Evolutionary conservation across 1,140 invertebrate species (phyloP).

Genomic region (Drosophila auraria): DNA sequence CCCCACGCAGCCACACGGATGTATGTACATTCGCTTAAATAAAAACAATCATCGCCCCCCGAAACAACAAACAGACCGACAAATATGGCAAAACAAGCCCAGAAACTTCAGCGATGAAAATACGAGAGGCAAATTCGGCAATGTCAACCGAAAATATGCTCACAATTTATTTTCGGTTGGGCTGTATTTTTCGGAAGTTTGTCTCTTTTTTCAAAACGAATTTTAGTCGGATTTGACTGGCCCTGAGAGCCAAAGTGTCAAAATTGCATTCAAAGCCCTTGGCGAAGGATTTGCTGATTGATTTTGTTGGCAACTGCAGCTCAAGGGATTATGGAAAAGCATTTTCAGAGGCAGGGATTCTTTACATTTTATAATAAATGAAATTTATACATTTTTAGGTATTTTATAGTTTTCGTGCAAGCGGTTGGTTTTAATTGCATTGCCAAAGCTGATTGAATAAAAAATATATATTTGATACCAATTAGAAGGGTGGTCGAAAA

Average conservation of each 20-base stretch:
- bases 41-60: constrained; percentile 36
- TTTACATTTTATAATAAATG: not conserved
- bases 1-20: not conserved
- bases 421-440: not conserved
- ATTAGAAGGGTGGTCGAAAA: not conserved
- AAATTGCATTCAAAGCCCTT: constrained; percentile 13
- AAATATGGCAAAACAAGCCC: constrained; percentile 14
- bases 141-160: constrained; percentile 36
- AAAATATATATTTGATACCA: not conserved
- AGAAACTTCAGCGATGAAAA: constrained; percentile 18
- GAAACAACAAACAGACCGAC: constrained; percentile 23
- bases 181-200: constrained; percentile 9
- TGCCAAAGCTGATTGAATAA: not conserved
- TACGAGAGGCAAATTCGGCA: constrained; percentile 22
- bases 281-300: constrained; percentile 11
- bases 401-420: not conserved
- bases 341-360: not conserved
- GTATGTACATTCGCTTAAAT: not conserved
- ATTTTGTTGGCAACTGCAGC: constrained; percentile 2
- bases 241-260: constrained; percentile 10
- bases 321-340: not conserved
- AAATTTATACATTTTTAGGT: not conserved
- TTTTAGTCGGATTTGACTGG: constrained; percentile 17
- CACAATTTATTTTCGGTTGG: constrained; percentile 25
- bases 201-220: not conserved